phyloP scores from a whole-genome alignment of 64 coral and sea anemone species.

The Porites lutea region DNA sequence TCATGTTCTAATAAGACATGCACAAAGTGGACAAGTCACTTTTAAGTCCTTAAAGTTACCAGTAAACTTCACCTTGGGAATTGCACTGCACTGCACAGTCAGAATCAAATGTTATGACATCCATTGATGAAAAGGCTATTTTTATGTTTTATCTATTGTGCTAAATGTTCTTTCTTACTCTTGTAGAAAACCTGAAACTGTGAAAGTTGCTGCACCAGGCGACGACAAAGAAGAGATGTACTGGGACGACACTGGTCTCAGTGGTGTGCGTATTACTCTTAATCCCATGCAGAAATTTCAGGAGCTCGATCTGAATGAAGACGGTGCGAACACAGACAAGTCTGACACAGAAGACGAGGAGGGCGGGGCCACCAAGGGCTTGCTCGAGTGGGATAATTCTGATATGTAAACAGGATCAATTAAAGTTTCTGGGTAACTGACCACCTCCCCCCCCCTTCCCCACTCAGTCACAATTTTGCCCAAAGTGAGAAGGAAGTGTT shows the following conservation, averaged over 20 bases:
- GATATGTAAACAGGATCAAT: conserved; percentile 62
- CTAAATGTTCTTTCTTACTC: not conserved
- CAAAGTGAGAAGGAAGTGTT: too few species aligned
- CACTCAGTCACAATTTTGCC: too few species aligned
- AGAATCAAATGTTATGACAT: too few species aligned
- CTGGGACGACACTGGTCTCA: conserved; percentile 93
- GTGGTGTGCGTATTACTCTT: conserved; percentile 88
- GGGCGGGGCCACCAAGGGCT: conserved; percentile 54
- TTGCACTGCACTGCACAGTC: too few species aligned
- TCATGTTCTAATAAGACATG: too few species aligned
- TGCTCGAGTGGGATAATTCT: conserved; percentile 85
- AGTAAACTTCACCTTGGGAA: too few species aligned
- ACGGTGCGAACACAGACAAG: conserved; percentile 76
- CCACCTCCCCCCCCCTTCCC: too few species aligned
- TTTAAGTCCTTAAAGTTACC: too few species aligned
- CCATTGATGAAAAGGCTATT: too few species aligned
- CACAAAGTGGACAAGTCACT: too few species aligned
- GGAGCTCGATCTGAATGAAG: conserved; percentile 93
- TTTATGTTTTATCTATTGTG: too few species aligned
- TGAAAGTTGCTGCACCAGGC: conserved; percentile 65
- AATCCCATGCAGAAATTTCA: conserved; percentile 97
- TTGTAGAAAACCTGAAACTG: conserved; percentile 44
- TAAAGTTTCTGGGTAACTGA: too few species aligned
- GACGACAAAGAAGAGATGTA: conserved; percentile 89
- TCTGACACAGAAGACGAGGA: conserved; percentile 81